phyloP scores from a whole-genome alignment of 2,888 invertebrate species.

The Ormyrus rosae region DNA sequence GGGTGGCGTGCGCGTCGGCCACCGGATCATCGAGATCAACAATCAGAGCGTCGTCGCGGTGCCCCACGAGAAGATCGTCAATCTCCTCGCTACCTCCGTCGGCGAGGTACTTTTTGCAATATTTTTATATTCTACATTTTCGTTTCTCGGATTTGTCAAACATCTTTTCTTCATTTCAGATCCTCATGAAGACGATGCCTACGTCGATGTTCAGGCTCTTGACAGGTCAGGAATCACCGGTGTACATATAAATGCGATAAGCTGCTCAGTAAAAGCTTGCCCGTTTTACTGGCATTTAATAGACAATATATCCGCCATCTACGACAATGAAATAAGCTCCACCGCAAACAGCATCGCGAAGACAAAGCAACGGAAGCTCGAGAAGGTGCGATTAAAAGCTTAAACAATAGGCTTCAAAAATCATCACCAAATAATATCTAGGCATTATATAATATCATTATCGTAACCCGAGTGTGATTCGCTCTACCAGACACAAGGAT shows the following conservation, averaged over 20 bases:
- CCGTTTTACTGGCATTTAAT: constrained; percentile 68
- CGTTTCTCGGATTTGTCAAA: too few relatives aligned
- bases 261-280: constrained; percentile 33
- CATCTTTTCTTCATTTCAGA: constrained; percentile 79
- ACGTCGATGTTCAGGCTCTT: constrained; percentile 99
- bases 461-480: constrained; percentile 16
- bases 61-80: constrained; percentile 99
- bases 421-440: constrained; percentile 13
- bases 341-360: constrained; percentile 13
- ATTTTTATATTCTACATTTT: too few relatives aligned
- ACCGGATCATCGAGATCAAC: constrained; percentile 99
- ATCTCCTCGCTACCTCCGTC: constrained; percentile 98
- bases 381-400: constrained; percentile 3
- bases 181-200: constrained; percentile 99
- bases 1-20: constrained; percentile 98
- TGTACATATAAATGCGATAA: constrained; percentile 88
- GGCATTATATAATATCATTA: constrained; percentile 34
- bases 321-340: not conserved
- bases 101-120: constrained; percentile 87
- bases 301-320: constrained; percentile 73
- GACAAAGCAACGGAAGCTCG: not conserved
- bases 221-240: constrained; percentile 99
- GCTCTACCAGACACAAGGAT: constrained; percentile 21
- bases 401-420: not conserved
- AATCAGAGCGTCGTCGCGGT: constrained; percentile 99